A percentile compares a stretch with the other conserved stretches of the same genome.
phyloP scores from a whole-genome alignment of 2,888 invertebrate genomes.

The Raillietiella orientalis region DNA sequence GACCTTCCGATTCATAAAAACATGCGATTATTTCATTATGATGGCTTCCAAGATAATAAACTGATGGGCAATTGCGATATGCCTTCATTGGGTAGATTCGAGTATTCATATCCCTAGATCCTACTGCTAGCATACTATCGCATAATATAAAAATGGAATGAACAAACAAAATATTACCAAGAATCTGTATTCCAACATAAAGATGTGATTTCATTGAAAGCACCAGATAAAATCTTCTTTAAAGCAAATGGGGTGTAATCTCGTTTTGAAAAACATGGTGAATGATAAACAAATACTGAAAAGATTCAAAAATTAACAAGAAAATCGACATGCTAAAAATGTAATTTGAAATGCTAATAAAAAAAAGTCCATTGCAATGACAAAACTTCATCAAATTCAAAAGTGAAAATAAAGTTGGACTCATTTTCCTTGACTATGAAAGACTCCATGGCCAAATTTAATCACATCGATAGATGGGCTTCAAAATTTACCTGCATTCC shows the following conservation, averaged over 20 bases:
- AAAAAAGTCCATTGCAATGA: neutral
- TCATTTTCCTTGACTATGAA: neutral
- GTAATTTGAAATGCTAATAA: neutral
- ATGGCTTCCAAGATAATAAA: conserved; percentile 46
- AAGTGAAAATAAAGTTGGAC: conserved; percentile 3
- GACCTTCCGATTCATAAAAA: conserved; percentile 54
- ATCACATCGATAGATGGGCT: neutral
- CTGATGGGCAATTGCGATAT: conserved; percentile 35
- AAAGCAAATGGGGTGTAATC: conserved; percentile 63
- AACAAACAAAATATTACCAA: conserved; percentile 15
- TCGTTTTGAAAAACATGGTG: conserved; percentile 42
- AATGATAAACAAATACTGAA: conserved; percentile 47
- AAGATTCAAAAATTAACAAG: conserved; percentile 10
- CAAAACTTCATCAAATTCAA: conserved; percentile 3
- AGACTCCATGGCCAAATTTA: too few relatives aligned
- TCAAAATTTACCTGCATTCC: conserved; percentile 29
- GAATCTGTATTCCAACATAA: conserved; percentile 83
- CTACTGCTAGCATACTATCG: conserved; percentile 38
- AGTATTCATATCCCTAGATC: conserved; percentile 61
- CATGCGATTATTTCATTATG: conserved; percentile 48
- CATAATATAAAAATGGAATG: conserved; percentile 2
- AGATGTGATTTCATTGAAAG: conserved; percentile 49
- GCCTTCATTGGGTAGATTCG: conserved; percentile 41
- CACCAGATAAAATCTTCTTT: conserved; percentile 43
- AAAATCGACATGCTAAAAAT: neutral